Percentiles rank a stretch among this genome's conserved stretches.
These are phyloP conservation scores for Piprites chloris DNA, from an alignment of 2,113 vertebrate genomes.

Conservation along the genomic window DNA sequence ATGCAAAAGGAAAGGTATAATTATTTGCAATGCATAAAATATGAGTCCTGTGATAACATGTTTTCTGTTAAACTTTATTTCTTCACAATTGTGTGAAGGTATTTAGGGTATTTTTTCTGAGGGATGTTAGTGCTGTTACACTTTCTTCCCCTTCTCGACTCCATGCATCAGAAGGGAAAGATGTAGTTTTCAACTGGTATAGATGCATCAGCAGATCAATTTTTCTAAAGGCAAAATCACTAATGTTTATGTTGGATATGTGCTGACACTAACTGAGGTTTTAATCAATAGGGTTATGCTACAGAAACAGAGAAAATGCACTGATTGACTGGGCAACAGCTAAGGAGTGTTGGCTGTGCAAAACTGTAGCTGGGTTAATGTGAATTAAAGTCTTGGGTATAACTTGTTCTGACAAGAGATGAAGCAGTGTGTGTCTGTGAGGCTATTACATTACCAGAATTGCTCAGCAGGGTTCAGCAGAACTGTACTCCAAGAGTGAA, in stretches of 20 bases:
- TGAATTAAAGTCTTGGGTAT: not conserved
- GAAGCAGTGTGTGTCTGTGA: not conserved
- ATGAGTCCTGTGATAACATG: not conserved
- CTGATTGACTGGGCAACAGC: not conserved
- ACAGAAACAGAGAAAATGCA: not conserved
- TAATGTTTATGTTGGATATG: not conserved
- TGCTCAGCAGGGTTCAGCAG: not conserved
- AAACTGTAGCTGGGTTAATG: not conserved
- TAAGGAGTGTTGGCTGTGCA: not conserved
- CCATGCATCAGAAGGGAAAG: not conserved
- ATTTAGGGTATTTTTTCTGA: too few species aligned
- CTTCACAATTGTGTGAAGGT: not conserved
- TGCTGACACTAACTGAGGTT: not conserved
- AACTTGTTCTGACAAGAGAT: not conserved
- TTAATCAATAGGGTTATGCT: not conserved
- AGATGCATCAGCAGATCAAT: not conserved
- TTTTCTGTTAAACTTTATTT: not conserved
- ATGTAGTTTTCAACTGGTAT: not conserved
- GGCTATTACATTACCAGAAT: not conserved
- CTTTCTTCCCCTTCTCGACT: not conserved
- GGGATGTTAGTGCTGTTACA: rapidly evolving
- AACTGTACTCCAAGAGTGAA: not conserved
- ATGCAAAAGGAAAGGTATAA: not conserved
- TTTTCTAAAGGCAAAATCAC: not conserved
- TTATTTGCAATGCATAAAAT: not conserved